Evolutionary conservation across 2,888 invertebrate genomes (phyloP).

Genomic region (Argyresthia albistria): DNA sequence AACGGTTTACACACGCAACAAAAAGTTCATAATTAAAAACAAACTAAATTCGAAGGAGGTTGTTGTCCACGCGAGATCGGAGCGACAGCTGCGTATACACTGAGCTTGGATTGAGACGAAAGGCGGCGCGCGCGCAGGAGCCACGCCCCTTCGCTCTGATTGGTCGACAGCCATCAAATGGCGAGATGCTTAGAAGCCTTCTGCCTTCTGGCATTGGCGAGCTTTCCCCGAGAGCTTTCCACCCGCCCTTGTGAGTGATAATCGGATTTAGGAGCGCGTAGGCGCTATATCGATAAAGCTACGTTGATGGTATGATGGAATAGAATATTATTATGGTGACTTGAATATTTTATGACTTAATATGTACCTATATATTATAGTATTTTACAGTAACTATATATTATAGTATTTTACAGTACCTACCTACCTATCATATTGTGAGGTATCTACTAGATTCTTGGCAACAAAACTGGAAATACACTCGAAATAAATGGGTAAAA

Average conservation of each 20-base stretch:
- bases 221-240: slow-evolving; percentile 45
- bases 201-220: slow-evolving; percentile 21
- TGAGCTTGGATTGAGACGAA: slow-evolving; percentile 31
- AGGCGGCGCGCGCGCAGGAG: slow-evolving; percentile 60
- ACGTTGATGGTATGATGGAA: too few species aligned
- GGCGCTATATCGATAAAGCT: background rate
- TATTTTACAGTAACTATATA: too few species aligned
- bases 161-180: slow-evolving; percentile 44
- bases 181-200: slow-evolving; percentile 41
- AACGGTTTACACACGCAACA: slow-evolving; percentile 15
- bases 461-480: too few species aligned
- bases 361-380: too few species aligned
- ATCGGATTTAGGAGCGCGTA: background rate
- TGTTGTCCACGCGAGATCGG: slow-evolving; percentile 22
- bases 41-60: slow-evolving; percentile 30
- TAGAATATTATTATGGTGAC: too few species aligned
- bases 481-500: too few species aligned
- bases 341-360: too few species aligned
- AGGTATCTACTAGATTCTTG: too few species aligned
- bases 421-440: too few species aligned
- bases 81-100: slow-evolving; percentile 58
- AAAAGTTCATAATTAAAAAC: slow-evolving; percentile 48
- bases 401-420: too few species aligned
- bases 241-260: slow-evolving; percentile 41
- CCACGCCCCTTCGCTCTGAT: slow-evolving; percentile 40